Percentiles rank a stretch among this genome's conserved stretches.
Conservation (phyloP, 2,888 invertebrate species). For the Dasypogon diadema region DNA sequence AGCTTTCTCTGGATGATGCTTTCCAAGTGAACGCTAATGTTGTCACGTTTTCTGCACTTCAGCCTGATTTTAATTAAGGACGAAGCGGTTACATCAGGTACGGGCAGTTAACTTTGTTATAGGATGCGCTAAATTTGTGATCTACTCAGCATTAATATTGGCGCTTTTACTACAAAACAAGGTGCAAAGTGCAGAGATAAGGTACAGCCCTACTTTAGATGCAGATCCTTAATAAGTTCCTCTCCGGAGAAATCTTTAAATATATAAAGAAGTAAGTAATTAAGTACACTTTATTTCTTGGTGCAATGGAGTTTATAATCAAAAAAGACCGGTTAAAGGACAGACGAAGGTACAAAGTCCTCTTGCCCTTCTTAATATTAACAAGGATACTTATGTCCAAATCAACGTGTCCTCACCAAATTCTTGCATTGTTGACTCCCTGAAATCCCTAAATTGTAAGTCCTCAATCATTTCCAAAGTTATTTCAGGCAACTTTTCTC, state of each 20-base stretch:
- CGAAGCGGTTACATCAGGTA: slow-evolving; percentile 27
- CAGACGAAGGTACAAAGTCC: too few species aligned
- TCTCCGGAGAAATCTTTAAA: too few species aligned
- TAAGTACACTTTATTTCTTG: too few species aligned
- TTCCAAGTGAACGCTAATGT: slow-evolving; percentile 54
- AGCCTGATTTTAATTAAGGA: slow-evolving; percentile 51
- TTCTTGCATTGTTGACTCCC: slow-evolving; percentile 23
- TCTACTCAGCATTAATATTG: not conserved
- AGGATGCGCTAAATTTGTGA: not conserved
- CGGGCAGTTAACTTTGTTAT: slow-evolving; percentile 19
- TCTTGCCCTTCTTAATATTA: slow-evolving; percentile 25
- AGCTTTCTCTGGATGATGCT: slow-evolving; percentile 43
- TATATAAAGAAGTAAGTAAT: too few species aligned
- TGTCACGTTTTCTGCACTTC: slow-evolving; percentile 53
- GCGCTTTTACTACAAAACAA: too few species aligned
- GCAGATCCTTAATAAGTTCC: too few species aligned
- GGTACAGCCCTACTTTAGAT: too few species aligned
- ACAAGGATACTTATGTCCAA: slow-evolving; percentile 41
- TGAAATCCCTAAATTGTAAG: slow-evolving; percentile 13
- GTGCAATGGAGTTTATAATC: too few species aligned
- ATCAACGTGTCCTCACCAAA: slow-evolving; percentile 20
- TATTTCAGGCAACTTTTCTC: slow-evolving; percentile 19
- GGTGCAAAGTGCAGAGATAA: too few species aligned
- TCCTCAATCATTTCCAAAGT: not conserved
- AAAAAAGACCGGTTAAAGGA: too few species aligned